These are phyloP conservation scores for Dasypolia templi DNA, from an alignment of 2,888 invertebrate genomes.

Conservation along the genomic window DNA sequence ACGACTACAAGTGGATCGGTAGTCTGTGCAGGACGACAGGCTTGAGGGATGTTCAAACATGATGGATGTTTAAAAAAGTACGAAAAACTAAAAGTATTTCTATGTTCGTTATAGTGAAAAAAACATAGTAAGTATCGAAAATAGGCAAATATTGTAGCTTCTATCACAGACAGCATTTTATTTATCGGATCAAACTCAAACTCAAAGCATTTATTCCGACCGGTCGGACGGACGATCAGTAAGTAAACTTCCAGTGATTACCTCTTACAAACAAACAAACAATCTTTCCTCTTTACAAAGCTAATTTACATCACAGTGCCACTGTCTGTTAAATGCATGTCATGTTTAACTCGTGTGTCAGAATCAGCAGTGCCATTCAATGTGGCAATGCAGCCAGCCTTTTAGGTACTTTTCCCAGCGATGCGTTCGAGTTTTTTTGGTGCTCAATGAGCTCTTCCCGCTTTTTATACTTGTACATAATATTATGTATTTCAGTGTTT, in stretches of 20 bases:
- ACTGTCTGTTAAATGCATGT: neutral
- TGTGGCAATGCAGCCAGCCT: no score
- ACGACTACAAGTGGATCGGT: no score
- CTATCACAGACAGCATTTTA: neutral
- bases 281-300: neutral
- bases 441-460: neutral
- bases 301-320: neutral
- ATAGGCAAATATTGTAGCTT: neutral
- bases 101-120: neutral
- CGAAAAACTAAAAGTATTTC: neutral
- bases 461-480: neutral
- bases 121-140: neutral
- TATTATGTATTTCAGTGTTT: neutral
- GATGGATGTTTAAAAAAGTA: neutral
- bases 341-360: no score
- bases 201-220: no score
- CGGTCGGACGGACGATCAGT: no score
- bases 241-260: neutral
- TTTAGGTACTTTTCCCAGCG: no score
- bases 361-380: no score
- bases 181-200: no score
- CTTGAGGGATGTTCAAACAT: neutral
- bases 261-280: neutral
- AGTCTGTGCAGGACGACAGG: neutral
- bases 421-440: no score